Base-by-base conservation (phyloP, 2,113 vertebrate species). In the Xiphophorus couchianus region DNA sequence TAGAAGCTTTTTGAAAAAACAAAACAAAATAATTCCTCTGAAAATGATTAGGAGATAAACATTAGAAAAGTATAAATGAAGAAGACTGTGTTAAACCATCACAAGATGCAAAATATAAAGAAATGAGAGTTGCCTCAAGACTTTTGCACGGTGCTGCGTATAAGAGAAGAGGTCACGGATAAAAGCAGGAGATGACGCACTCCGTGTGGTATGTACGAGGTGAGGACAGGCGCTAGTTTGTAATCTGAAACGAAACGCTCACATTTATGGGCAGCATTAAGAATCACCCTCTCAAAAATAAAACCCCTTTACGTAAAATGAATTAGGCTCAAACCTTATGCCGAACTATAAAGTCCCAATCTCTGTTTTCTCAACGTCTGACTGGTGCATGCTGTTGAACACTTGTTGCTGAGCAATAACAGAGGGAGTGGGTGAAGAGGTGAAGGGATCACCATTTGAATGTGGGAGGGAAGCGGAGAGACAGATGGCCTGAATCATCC, bases 121-220 rank as follows among this genome's bases (percentile, higher is more conserved):
- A 58, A 25, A 58, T n/a, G 51, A 58, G 51, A 10, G 9, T 10
- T 10, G 51, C 17, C 51, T 66, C n/a, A 42, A 62, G 61, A 27
- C 64, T 3, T n/a, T 37, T 42, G 65, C 37, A n/a, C 35, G 15
- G 19, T 13, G 13, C 19, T 60, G 6, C 25, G 22, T 58, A 8
- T 35, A 39, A 39, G 25, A 66, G 64, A 69, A 28, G 19, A 19
- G 74, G 64, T 54, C 66, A 54, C 44, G 44, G 72, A 61, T 70
- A 69, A 72, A 63, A 70, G 19, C 1, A 51, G 29, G 58, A 35
- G 61, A 84, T 85, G 76, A 85, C 9, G 17, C 79, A 14, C 5
- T 22, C n/a, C 35, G 15, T 78, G 74, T 54, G 80, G 86, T 89
- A 87, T 83, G 88, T 80, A 74, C 73, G 63, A 77, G 30, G 80